Conservation (phyloP, 2,888 invertebrate species). For the Chloroclysta siterata region DNA sequence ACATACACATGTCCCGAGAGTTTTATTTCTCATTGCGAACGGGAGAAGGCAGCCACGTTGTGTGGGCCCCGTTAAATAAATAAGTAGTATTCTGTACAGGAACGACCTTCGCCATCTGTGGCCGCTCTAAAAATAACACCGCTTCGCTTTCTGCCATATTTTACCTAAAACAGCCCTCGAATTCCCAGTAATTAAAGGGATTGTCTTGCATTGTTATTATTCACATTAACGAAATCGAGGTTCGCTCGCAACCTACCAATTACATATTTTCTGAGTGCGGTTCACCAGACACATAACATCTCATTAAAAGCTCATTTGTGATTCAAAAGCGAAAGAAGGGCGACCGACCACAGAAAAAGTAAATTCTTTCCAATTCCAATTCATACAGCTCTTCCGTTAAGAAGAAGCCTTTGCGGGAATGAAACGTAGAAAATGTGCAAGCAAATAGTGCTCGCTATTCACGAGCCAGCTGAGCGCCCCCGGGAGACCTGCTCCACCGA, state of each 20-base stretch:
- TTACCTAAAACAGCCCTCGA: slow-evolving; percentile 48
- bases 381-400: slow-evolving; percentile 44
- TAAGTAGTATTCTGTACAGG: slow-evolving; percentile 68
- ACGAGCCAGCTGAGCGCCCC: slow-evolving; percentile 53
- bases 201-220: slow-evolving; percentile 36
- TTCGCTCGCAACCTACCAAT: slow-evolving; percentile 10
- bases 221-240: slow-evolving; percentile 16
- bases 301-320: slow-evolving; percentile 11
- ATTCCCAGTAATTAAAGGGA: slow-evolving; percentile 53
- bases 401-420: slow-evolving; percentile 46
- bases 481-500: slow-evolving; percentile 50
- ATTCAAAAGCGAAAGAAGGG: slow-evolving; percentile 8
- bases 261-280: slow-evolving; percentile 7
- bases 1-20: slow-evolving; percentile 40
- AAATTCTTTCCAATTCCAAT: slow-evolving; percentile 46
- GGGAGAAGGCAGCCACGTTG: slow-evolving; percentile 53
- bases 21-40: slow-evolving; percentile 54
- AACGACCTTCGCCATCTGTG: slow-evolving; percentile 77
- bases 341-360: slow-evolving; percentile 33
- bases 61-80: slow-evolving; percentile 72
- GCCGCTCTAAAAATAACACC: slow-evolving; percentile 70
- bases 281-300: slow-evolving; percentile 8
- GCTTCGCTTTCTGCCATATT: slow-evolving; percentile 47
- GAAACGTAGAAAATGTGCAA: slow-evolving; percentile 57
- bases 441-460: slow-evolving; percentile 58